phyloP scores from a whole-genome alignment of 2,797 vertebrate genomes.

The Hylomyscus alleni region DNA sequence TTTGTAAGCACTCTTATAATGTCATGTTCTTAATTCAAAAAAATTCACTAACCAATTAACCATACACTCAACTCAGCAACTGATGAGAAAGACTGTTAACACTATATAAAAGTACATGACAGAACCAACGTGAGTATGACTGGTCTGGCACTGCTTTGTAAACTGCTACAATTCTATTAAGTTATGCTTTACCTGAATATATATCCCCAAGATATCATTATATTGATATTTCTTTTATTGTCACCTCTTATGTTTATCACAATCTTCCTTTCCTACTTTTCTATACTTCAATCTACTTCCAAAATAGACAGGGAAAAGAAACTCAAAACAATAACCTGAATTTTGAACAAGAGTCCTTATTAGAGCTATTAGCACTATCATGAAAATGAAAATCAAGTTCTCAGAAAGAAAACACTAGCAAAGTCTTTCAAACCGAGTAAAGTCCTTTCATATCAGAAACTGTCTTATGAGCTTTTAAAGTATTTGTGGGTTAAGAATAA shows the following conservation, averaged over 20 bases:
- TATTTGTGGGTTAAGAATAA: conserved; percentile 8
- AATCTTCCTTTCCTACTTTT: conserved; percentile 5
- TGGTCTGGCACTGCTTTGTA: not conserved
- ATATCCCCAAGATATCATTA: not conserved
- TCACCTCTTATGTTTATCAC: conserved; percentile 8
- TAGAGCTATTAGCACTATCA: conserved; percentile 3
- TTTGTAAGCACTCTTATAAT: not conserved
- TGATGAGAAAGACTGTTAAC: not conserved
- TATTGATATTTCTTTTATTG: not conserved
- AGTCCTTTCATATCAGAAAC: conserved; percentile 11
- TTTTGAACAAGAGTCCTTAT: conserved; percentile 35
- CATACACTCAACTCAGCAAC: conserved; percentile 21
- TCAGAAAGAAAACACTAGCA: not conserved
- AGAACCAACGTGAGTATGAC: not conserved
- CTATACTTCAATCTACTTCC: not conserved
- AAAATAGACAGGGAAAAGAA: conserved; percentile 53
- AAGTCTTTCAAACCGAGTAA: not conserved
- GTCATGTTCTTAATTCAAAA: conserved; percentile 44
- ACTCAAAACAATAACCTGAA: conserved; percentile 32
- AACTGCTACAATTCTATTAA: conserved; percentile 28
- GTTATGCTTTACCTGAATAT: not conserved
- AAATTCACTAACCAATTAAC: conserved; percentile 48
- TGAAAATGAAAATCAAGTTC: conserved; percentile 41
- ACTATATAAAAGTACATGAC: not conserved
- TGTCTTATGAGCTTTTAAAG: conserved; percentile 30